These are phyloP conservation scores for Strigamia transsilvanica DNA, from an alignment of 2,888 invertebrate species.

Conservation along the genomic window DNA sequence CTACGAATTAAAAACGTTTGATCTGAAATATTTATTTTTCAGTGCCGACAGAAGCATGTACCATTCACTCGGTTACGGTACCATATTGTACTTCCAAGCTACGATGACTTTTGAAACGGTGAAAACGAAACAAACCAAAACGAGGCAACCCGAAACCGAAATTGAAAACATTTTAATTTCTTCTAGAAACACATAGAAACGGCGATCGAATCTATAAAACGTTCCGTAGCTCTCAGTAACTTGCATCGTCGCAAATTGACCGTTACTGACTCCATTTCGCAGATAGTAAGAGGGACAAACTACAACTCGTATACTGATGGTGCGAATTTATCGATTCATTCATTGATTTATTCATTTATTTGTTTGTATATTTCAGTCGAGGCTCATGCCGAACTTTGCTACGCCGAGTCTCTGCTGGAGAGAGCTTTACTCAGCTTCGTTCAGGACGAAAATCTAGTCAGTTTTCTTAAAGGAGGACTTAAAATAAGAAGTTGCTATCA, in stretches of 20 bases:
- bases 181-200: constrained; percentile 73
- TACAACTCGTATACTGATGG: constrained; percentile 78
- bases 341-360: neutral
- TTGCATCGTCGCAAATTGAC: constrained; percentile 72
- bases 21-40: neutral
- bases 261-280: constrained; percentile 81
- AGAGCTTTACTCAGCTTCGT: constrained; percentile 90
- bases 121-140: constrained; percentile 58
- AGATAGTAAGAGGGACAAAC: constrained; percentile 78
- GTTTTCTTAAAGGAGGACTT: constrained; percentile 90
- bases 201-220: constrained; percentile 79
- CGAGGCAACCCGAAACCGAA: neutral
- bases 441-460: constrained; percentile 92
- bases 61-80: constrained; percentile 87
- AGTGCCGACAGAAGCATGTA: constrained; percentile 86
- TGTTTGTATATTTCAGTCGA: constrained; percentile 67
- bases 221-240: constrained; percentile 81
- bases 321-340: constrained; percentile 58
- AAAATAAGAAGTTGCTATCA: constrained; percentile 90
- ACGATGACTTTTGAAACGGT: constrained; percentile 89
- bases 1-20: constrained; percentile 35
- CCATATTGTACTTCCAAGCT: constrained; percentile 90
- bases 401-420: constrained; percentile 88
- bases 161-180: neutral
- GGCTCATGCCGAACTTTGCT: constrained; percentile 93